Percentiles rank a stretch among this genome's conserved stretches.
phyloP scores from a whole-genome alignment of 2,113 vertebrate genomes.

The Brachyhypopomus gauderio region DNA sequence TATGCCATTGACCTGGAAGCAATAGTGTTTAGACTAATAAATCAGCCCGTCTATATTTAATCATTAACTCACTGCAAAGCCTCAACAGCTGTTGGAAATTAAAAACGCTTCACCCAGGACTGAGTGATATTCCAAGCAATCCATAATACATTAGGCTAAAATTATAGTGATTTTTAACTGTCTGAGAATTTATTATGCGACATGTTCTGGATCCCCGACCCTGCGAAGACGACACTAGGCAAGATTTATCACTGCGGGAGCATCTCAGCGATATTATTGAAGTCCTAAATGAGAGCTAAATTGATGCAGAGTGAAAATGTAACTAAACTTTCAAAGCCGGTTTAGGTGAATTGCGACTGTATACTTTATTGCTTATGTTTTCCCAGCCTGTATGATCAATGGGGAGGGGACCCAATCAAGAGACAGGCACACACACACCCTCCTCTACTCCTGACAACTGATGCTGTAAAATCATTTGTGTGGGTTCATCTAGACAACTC shows the following conservation, averaged over 20 bases:
- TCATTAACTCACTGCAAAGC: slow-evolving; percentile 97
- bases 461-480: background rate
- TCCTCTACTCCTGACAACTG: slow-evolving; percentile 2
- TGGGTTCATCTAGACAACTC: background rate
- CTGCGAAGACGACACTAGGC: slow-evolving; percentile 87
- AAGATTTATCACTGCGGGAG: slow-evolving; percentile 89
- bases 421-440: background rate
- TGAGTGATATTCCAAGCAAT: slow-evolving; percentile 99
- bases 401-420: slow-evolving; percentile 12
- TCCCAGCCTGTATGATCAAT: slow-evolving; percentile 48
- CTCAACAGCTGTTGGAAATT: slow-evolving; percentile 99
- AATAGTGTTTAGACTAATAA: slow-evolving; percentile 98
- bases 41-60: slow-evolving; percentile 99
- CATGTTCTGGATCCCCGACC: slow-evolving; percentile 92
- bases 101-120: slow-evolving; percentile 96
- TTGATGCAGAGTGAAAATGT: slow-evolving; percentile 83
- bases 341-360: slow-evolving; percentile 80
- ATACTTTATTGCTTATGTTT: slow-evolving; percentile 72
- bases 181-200: slow-evolving; percentile 96
- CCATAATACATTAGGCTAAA: slow-evolving; percentile 99
- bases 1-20: slow-evolving; percentile 98
- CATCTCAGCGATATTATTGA: slow-evolving; percentile 88
- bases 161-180: slow-evolving; percentile 99
- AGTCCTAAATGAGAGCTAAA: slow-evolving; percentile 87
- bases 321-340: slow-evolving; percentile 81